A percentile compares a stretch with the other conserved stretches of the same genome.
These are phyloP conservation scores for Amphimedon queenslandica DNA, from an alignment of 37 sponge, comb jelly and placozoan species.

Conservation along the genomic window DNA sequence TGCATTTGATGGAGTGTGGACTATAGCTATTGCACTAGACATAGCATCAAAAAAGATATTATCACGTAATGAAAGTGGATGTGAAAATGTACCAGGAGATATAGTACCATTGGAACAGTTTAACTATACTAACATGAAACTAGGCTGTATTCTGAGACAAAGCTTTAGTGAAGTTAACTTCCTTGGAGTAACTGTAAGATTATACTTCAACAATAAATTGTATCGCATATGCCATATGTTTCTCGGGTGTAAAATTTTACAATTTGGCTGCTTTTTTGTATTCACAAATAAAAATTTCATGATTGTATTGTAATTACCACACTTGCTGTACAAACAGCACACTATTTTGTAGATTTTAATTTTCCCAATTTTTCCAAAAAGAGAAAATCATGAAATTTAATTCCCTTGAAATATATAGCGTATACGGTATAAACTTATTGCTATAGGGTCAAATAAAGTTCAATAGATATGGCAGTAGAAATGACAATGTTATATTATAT, in stretches of 20 bases:
- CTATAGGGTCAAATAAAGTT: slow-evolving; percentile 5
- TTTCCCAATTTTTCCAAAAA: no score
- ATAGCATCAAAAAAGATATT: not conserved
- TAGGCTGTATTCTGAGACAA: not conserved
- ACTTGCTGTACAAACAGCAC: no score
- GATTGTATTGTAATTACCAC: no score
- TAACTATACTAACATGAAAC: slow-evolving; percentile 4
- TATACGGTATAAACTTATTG: not conserved
- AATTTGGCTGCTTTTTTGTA: no score
- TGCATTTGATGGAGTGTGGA: slow-evolving; percentile 15
- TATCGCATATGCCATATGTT: no score
- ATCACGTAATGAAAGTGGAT: slow-evolving; percentile 1
- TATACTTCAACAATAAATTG: no score
- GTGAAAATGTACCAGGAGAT: slow-evolving; percentile 8
- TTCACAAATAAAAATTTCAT: no score
- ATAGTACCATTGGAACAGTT: slow-evolving; percentile 3
- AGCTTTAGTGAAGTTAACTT: not conserved
- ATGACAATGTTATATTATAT: not conserved
- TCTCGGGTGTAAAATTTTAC: no score
- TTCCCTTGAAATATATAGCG: no score
- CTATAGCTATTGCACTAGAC: slow-evolving; percentile 8
- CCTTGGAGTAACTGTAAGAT: slow-evolving; percentile 3
- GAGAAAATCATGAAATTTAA: no score
- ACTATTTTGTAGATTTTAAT: no score
- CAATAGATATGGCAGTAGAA: not conserved